These are phyloP conservation scores for Porites evermanni DNA, from an alignment of 92 coral and sea anemone species.

Conservation along the genomic window DNA sequence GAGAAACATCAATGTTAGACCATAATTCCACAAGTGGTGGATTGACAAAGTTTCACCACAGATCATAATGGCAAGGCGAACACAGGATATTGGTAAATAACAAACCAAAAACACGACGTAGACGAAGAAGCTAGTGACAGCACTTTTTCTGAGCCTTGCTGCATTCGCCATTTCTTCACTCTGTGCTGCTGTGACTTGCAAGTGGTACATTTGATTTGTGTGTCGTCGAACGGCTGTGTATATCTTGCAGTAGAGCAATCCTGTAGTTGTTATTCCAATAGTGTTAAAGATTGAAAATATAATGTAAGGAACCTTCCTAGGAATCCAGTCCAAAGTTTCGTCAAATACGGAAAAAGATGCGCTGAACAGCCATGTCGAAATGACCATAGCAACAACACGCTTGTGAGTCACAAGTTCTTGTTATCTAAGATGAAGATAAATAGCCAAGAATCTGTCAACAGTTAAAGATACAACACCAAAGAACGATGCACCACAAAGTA, in stretches of 20 bases:
- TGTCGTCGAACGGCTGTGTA: background rate
- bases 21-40: background rate
- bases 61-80: background rate
- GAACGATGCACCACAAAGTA: too few relatives aligned
- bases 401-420: slow-evolving; percentile 21
- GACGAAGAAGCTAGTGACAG: background rate
- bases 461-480: too few relatives aligned
- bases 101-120: slow-evolving; percentile 1
- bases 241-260: background rate
- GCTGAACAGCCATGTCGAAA: slow-evolving; percentile 4
- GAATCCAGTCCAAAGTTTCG: too few relatives aligned
- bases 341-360: background rate
- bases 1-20: background rate
- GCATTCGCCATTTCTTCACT: background rate
- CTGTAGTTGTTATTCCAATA: background rate
- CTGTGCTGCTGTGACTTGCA: background rate
- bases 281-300: background rate
- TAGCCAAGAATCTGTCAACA: slow-evolving; percentile 10
- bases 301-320: too few relatives aligned
- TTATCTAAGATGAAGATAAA: slow-evolving; percentile 20
- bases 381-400: slow-evolving; percentile 8
- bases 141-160: background rate
- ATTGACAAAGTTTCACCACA: background rate
- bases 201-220: background rate
- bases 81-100: background rate